Percentiles rank a stretch among this genome's conserved stretches.
These are phyloP conservation scores for Diadromus collaris DNA, from an alignment of 2,888 invertebrate genomes.

Conservation along the genomic window DNA sequence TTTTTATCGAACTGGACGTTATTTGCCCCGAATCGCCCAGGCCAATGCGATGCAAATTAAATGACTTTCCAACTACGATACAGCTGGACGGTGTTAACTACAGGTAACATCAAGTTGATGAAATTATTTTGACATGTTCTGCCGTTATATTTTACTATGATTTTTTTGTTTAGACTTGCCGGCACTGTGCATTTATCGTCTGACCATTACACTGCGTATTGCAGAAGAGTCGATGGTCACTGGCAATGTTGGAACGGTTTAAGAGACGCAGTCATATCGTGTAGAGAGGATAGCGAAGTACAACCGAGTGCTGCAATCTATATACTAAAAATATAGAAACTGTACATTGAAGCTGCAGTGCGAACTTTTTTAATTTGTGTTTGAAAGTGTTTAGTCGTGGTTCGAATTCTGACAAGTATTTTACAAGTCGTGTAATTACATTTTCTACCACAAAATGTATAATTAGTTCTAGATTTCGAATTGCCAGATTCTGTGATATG, in stretches of 20 bases:
- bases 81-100: not conserved
- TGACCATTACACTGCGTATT: not conserved
- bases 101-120: not conserved
- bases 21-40: not conserved
- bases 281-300: not conserved
- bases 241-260: constrained; percentile 1
- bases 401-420: no score
- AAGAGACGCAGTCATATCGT: not conserved
- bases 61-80: not conserved
- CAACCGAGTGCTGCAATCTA: no score
- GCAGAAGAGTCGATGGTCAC: not conserved
- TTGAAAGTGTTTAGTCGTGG: no score
- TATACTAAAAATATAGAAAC: no score
- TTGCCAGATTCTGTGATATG: no score
- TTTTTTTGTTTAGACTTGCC: not conserved
- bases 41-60: not conserved
- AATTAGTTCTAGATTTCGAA: no score
- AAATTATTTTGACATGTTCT: not conserved
- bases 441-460: no score
- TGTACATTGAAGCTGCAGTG: no score
- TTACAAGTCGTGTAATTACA: no score
- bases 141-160: not conserved
- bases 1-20: not conserved
- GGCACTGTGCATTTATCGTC: not conserved
- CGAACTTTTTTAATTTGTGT: no score